A percentile compares a stretch with the other conserved stretches of the same genome.
phyloP scores from a whole-genome alignment of 2,113 vertebrate genomes.

The Eidolon helvum region DNA sequence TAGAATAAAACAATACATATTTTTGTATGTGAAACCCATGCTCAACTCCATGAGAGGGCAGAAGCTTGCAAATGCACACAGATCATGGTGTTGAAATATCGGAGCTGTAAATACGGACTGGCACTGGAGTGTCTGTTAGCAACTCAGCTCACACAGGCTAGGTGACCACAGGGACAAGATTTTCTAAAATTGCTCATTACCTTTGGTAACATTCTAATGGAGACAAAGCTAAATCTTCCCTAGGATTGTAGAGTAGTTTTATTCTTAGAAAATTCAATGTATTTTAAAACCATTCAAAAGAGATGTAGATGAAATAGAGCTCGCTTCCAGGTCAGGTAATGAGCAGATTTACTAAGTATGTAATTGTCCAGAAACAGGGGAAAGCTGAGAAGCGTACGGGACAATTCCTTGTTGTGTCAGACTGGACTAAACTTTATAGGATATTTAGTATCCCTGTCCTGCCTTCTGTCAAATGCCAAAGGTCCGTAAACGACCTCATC shows the following conservation, averaged over 20 bases:
- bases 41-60: background rate
- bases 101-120: fast-evolving
- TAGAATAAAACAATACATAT: background rate
- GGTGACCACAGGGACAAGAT: background rate
- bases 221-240: background rate
- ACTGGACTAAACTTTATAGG: background rate
- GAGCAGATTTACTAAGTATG: background rate
- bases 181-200: background rate
- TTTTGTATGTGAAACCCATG: background rate
- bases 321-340: background rate
- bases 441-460: background rate
- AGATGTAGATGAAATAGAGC: background rate
- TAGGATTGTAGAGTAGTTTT: background rate
- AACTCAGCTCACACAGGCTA: background rate
- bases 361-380: background rate
- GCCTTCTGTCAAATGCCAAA: background rate
- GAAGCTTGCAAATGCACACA: background rate
- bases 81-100: background rate
- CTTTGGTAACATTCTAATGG: background rate
- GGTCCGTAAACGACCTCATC: background rate
- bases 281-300: background rate
- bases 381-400: background rate
- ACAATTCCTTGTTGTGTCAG: background rate
- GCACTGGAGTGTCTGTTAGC: background rate
- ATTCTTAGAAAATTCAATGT: background rate